Evolutionary conservation across 1,140 invertebrate species (phyloP), one percentile per base, ranked within the genome.

Genomic region (Leptoteleia sp.): DNA sequence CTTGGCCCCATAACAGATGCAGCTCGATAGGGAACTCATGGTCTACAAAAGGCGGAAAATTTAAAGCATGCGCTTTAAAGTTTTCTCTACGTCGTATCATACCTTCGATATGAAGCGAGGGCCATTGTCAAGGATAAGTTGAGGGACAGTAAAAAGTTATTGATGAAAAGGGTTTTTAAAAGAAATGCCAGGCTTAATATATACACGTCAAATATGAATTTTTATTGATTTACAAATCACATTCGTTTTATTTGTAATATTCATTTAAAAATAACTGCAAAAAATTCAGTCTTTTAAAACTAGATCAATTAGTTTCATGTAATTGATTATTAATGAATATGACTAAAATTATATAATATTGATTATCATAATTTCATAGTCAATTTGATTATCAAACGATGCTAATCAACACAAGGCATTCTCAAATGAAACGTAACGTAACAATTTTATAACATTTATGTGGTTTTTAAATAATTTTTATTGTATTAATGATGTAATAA

Each of bases 11-110:
- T 75, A 65, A 67, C 52, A 64, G 52, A 67, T 25, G 42, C 61
- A 59, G 61, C 71, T 75, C 71, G 54, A 75, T 75, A 75, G 71
- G 38, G 55, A 75, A 61, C 62, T 61, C 71, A 75, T 75, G 71
- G 71, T 67, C 54, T 75, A 59, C 48, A 47, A 38, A 76, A 68
- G 64, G 43, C 38, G 38, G 73, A 52, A 76, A 76, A 57, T 70
- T 76, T 57, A 55, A 76, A 75, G 61, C 71, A 67, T 75, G 71
- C 71, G 71, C 71, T 54, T 67, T 67, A 48, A 75, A 70, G 52
- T 57, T 64, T 35, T 8, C 5, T 42, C 64, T 62, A 15, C 50
- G 62, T 45, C 76, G 68, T 61, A 35, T 59, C 55, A 25, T 45
- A 64, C 6, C 73, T 73, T 70, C 77, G 64, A 40, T 52, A 61